Evolutionary conservation across 92 coral and sea anemone species (phyloP), one percentile per base, ranked within the genome.

Genomic region (Zoanthus solanderi): DNA sequence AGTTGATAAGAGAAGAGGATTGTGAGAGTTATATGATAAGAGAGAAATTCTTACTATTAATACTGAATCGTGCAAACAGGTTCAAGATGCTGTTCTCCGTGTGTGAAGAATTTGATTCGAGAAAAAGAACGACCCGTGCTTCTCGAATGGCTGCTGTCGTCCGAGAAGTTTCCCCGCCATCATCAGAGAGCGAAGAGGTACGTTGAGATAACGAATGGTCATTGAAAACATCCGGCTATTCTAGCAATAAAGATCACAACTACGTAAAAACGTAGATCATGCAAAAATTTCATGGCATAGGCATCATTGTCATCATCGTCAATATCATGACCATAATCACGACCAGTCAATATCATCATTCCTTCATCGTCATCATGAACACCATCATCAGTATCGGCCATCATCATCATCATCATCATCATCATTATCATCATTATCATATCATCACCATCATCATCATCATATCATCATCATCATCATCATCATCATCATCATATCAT

Each of bases 181-280:
- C 98, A 34, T 95, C 98, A n/a, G 98, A 91, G 61, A 94, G 96
- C 72, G 99, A 95, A 56, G 97, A 96, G 95, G 98, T 93, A 74
- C 46, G 17, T 11, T 13, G 3, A 2, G 7, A 69, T 69, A 69
- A 31, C 16, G 14, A 31, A 69, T 23, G 47, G 16, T 23, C 69
- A 2, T 63, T 63, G 69, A 11, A 14, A 63, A 15, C 69, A 63
- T 1, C 8, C 0, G 16, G 69, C 30, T 63, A 2, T 63, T 37
- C 23, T 37, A 37, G 42, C 2, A 0, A 37, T 50, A 7, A 50
- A 50, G 56, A 7, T 50, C 12, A 50, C 56, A 50, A 50, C 52
- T 47, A 4, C 5, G 4, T 8, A 47, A 47, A 47, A 4, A 47
- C 52, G 52, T 4, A 4, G 5, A 1, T 58, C 23, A 16, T 61